Evolutionary conservation across 2,113 vertebrate genomes (phyloP).

Genomic region (Anhinga rufa): DNA sequence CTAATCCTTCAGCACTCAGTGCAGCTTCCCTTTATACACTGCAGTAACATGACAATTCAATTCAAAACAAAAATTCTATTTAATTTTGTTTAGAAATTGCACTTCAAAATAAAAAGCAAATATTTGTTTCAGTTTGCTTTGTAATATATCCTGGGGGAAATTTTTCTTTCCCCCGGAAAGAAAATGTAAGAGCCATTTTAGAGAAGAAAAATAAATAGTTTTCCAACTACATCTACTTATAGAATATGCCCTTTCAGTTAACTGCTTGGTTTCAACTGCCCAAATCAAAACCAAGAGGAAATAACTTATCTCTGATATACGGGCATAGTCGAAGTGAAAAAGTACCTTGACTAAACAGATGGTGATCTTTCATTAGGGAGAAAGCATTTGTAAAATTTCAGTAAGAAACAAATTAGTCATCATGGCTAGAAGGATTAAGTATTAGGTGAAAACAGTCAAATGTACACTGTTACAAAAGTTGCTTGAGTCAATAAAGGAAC

Average conservation of each 20-base stretch:
- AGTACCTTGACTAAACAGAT: slow-evolving; percentile 58
- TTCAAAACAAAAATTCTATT: background rate
- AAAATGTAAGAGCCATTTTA: background rate
- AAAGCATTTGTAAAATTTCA: slow-evolving; percentile 26
- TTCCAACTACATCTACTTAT: background rate
- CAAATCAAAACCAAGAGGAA: slow-evolving; percentile 45
- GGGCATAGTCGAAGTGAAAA: background rate
- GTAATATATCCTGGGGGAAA: background rate
- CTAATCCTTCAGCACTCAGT: background rate
- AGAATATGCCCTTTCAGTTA: slow-evolving; percentile 44
- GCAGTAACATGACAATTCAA: background rate
- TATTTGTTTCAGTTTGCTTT: background rate
- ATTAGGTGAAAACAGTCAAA: background rate
- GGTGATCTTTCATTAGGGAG: slow-evolving; percentile 52
- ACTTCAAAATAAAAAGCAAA: background rate
- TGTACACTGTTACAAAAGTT: background rate
- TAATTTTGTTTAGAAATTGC: background rate
- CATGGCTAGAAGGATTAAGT: background rate
- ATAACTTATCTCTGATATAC: background rate
- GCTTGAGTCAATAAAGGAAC: background rate
- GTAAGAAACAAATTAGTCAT: slow-evolving; percentile 32
- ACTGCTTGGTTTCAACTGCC: slow-evolving; percentile 54
- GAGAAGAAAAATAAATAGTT: background rate
- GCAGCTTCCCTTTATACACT: background rate
- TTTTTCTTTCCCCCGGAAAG: background rate